These are phyloP conservation scores for Oryzias melastigma DNA, from an alignment of 2,113 vertebrate species.

Conservation along the genomic window DNA sequence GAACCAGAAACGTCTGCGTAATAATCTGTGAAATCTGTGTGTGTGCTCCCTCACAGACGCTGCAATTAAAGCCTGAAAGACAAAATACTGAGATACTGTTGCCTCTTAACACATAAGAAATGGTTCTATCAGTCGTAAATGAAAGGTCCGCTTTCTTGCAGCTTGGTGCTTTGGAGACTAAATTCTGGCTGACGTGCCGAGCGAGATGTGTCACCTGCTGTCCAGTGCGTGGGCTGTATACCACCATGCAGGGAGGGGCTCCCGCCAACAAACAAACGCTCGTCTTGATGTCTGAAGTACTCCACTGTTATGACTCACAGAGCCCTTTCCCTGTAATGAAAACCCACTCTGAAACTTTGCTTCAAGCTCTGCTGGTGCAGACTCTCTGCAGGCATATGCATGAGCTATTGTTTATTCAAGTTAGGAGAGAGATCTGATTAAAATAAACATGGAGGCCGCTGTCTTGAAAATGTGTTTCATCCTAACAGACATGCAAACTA, in stretches of 20 bases:
- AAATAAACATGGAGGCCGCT: neutral
- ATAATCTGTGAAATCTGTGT: neutral
- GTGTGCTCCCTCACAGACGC: neutral
- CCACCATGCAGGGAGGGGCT: constrained; percentile 37
- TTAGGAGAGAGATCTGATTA: neutral
- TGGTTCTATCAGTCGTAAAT: constrained; percentile 30
- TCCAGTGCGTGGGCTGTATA: constrained; percentile 54
- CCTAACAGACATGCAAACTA: too few species aligned
- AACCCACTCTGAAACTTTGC: constrained; percentile 15
- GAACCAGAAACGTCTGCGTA: neutral
- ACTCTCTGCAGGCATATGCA: neutral
- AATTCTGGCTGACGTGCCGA: constrained; percentile 26
- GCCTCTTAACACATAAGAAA: constrained; percentile 10
- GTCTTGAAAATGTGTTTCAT: too few species aligned
- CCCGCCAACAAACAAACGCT: constrained; percentile 56
- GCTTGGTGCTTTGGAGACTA: constrained; percentile 28
- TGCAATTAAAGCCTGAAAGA: constrained; percentile 1
- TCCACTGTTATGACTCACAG: constrained; percentile 27
- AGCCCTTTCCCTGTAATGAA: constrained; percentile 23
- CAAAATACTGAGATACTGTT: constrained; percentile 1
- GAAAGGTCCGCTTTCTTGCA: constrained; percentile 21
- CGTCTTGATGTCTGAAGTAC: constrained; percentile 33
- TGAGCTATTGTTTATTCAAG: neutral
- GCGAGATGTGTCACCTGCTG: constrained; percentile 53
- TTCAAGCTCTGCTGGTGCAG: neutral